Conservation (phyloP, 2,113 vertebrate species). For the Aldabrachelys gigantea region DNA sequence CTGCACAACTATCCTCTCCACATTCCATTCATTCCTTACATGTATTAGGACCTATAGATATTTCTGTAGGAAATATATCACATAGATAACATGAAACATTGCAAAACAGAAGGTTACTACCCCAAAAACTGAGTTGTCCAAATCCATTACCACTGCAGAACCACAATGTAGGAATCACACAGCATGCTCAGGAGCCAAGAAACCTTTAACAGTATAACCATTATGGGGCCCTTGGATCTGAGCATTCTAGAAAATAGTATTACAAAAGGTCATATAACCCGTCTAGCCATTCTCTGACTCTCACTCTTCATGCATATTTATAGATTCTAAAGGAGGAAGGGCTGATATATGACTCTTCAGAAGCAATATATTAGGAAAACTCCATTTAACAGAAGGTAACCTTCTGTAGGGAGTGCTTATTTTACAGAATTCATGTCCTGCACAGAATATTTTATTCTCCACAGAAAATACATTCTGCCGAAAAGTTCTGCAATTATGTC, state of each 20-base stretch:
- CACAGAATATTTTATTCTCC: no score
- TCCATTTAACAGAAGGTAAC: no score
- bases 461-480: no score
- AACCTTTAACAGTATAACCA: no score
- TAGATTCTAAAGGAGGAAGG: neutral
- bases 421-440: no score
- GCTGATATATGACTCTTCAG: no score
- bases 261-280: neutral
- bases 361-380: no score
- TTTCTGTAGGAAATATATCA: neutral
- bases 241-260: neutral
- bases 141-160: neutral
- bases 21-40: neutral
- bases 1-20: neutral
- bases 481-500: no score
- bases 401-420: no score
- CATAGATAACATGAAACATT: neutral
- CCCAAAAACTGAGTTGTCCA: neutral
- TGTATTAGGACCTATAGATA: neutral
- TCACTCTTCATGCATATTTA: neutral
- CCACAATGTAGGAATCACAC: neutral
- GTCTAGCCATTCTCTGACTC: neutral
- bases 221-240: neutral
- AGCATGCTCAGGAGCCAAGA: neutral
- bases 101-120: neutral